phyloP scores from a whole-genome alignment of 2,113 vertebrate genomes.

The Proteles cristata region DNA sequence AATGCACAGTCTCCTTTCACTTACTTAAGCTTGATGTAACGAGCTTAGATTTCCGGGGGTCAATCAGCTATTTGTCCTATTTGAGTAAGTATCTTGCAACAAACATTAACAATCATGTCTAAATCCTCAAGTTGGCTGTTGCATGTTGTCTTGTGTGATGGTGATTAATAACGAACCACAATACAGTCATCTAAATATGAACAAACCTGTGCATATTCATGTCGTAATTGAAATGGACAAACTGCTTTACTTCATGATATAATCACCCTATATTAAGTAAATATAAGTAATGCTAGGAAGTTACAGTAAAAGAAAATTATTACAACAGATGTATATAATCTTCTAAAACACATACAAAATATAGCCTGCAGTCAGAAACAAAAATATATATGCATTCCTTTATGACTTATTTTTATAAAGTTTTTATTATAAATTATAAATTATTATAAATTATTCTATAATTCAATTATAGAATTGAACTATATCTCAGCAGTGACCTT shows the following conservation, averaged over 20 bases:
- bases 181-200: neutral
- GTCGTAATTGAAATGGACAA: slow-evolving; percentile 26
- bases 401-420: slow-evolving; percentile 24
- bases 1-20: neutral
- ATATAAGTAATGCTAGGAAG: slow-evolving; percentile 1
- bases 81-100: slow-evolving; percentile 36
- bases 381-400: neutral
- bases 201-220: neutral
- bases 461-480: slow-evolving; percentile 43
- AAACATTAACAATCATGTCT: neutral
- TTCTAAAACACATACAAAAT: neutral
- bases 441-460: no score
- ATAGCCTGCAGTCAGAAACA: neutral
- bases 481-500: slow-evolving; percentile 18
- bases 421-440: slow-evolving; percentile 42
- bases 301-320: slow-evolving; percentile 50
- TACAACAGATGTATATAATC: neutral
- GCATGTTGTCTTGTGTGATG: neutral
- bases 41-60: slow-evolving; percentile 4
- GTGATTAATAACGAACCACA: slow-evolving; percentile 4
- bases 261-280: slow-evolving; percentile 31
- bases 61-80: neutral
- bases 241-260: slow-evolving; percentile 37
- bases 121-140: slow-evolving; percentile 5
- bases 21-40: neutral